Evolutionary conservation across 2,113 vertebrate genomes (phyloP), one percentile per base, ranked within the genome.

Genomic region (Alethe castanea): DNA sequence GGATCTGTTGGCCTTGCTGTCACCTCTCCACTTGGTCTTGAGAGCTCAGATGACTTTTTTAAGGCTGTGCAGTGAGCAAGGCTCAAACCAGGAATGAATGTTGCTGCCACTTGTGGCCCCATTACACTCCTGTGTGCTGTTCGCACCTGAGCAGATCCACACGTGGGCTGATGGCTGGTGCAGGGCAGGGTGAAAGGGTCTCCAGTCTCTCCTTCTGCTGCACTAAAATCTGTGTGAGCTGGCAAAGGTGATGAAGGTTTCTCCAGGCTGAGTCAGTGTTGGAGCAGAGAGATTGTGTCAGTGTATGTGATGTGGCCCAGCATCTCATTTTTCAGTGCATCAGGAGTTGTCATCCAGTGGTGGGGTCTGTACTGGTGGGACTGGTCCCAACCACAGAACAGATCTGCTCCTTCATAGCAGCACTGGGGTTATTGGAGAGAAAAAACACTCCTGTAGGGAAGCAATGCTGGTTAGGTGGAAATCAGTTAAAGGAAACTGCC

Each of bases 401-500:
- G 73, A 95, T 94, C 94, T 96, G 76, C 81, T 97, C 57, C 94
- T 95, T 91, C 23, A 5, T 35, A 94, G 92, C 86, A 88, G 84
- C 80, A 69, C 81, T 91, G 67, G 78, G 62, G 65, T 96, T 96
- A 82, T 42, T 93, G 88, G 91, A 95, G 71, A 79, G 52, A 69
- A 76, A 94, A 94, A 94, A 80, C 80, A 36, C 36, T 31, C 90
- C 87, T 59, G 13, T 42, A 94, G 86, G 85, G 91, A 92, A 71
- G 79, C 23, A 40, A 65, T 94, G 94, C 71, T 95, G 78, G 54
- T 89, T 95, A 94, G 88, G 45, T 94, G 81, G 80, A 93, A 94
- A 96, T 77, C 95, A 95, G 0, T 81, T 90, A 81, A 96, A 93
- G 94, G 57, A 92, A 96, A 60, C 74, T 95, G 91, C 92, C 83